Evolutionary conservation across 2,797 vertebrate species (phyloP).

Genomic region (Arnoldichthys spilopterus): DNA sequence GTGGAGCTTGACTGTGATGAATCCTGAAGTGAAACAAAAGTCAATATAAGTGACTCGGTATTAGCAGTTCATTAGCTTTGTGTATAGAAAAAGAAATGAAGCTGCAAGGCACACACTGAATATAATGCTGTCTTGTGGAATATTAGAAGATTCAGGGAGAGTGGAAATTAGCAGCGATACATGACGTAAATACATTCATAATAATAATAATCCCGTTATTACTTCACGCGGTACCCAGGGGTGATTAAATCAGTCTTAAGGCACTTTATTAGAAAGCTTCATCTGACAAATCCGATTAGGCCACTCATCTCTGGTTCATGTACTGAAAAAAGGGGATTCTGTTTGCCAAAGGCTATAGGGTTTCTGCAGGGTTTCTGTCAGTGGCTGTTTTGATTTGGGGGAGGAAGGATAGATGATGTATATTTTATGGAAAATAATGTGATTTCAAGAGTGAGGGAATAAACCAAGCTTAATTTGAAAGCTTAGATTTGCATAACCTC

Average conservation of each 20-base stretch:
- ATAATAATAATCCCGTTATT: conserved; percentile 43
- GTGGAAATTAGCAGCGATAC: background rate
- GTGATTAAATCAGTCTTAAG: conserved; percentile 42
- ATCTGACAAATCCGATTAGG: conserved; percentile 68
- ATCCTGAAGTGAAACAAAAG: background rate
- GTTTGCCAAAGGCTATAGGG: conserved; percentile 41
- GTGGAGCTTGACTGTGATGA: conserved; percentile 6
- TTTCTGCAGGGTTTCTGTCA: conserved; percentile 31
- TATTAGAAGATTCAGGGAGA: background rate
- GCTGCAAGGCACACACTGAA: background rate
- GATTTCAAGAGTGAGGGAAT: conserved; percentile 48
- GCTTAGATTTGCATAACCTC: conserved; percentile 56
- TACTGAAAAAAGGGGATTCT: conserved; percentile 37
- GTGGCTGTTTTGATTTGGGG: conserved; percentile 41
- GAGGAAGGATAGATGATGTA: conserved; percentile 31
- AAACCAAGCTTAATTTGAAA: conserved; percentile 59
- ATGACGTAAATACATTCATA: conserved; percentile 33
- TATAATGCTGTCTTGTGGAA: conserved; percentile 7
- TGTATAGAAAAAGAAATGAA: background rate
- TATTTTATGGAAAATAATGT: conserved; percentile 55
- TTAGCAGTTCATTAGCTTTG: conserved; percentile 23
- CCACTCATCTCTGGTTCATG: conserved; percentile 55
- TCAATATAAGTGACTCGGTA: conserved; percentile 8
- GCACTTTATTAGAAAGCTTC: conserved; percentile 61
- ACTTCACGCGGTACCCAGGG: conserved; percentile 25